These are phyloP conservation scores for Trochalopteron elliotii DNA, from an alignment of 2,113 vertebrate genomes.

Conservation along the genomic window DNA sequence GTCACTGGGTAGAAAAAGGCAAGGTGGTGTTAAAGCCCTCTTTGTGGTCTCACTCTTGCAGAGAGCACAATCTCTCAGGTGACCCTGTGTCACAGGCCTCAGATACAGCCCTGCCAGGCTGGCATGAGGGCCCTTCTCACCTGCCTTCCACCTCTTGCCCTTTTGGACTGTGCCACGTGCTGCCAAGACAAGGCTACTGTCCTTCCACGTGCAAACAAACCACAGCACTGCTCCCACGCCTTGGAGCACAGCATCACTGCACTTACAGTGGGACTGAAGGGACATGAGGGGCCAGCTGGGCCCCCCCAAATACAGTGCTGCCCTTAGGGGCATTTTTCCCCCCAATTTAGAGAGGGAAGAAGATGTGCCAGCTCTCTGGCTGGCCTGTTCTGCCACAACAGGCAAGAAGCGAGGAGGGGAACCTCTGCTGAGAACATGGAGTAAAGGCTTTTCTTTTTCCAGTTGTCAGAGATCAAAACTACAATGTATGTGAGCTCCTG, in stretches of 20 bases:
- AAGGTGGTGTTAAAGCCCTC: not conserved
- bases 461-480: not conserved
- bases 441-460: not conserved
- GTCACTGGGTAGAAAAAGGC: not conserved
- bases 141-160: not conserved
- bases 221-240: rapidly evolving
- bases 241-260: rapidly evolving
- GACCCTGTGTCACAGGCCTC: not conserved
- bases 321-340: not conserved
- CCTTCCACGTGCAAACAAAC: rapidly evolving
- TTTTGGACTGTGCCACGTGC: not conserved
- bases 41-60: too few species aligned
- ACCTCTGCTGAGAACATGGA: not conserved
- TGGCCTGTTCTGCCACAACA: not conserved
- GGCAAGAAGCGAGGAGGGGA: not conserved
- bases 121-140: not conserved
- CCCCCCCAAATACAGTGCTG: too few species aligned
- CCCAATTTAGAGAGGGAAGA: not conserved
- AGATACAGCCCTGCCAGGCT: not conserved
- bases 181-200: not conserved
- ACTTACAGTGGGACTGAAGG: not conserved
- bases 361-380: not conserved
- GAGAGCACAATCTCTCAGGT: not conserved
- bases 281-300: rapidly evolving
- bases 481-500: not conserved